Conservation (phyloP, 2,888 invertebrate genomes). For the Toxonevra muliebris region DNA sequence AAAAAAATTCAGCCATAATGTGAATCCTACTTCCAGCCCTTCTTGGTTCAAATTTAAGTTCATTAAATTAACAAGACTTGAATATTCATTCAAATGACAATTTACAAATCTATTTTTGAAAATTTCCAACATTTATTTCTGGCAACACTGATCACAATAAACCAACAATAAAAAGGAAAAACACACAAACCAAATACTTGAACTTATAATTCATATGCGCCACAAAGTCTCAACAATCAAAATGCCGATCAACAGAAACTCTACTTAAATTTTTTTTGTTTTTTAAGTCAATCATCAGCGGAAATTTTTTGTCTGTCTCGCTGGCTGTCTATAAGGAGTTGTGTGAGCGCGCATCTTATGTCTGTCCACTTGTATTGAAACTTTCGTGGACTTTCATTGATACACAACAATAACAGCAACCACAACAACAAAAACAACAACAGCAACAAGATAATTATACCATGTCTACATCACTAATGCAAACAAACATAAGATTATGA, state of each 20-base stretch:
- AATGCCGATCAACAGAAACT: constrained; percentile 41
- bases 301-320: not conserved
- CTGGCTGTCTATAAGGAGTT: too few species aligned
- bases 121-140: too few species aligned
- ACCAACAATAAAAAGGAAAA: too few species aligned
- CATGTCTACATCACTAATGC: constrained; percentile 33
- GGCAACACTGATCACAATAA: too few species aligned
- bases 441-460: constrained; percentile 35
- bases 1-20: too few species aligned
- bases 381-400: not conserved
- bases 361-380: not conserved
- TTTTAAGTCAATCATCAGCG: constrained; percentile 29
- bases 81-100: too few species aligned
- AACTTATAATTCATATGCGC: constrained; percentile 60
- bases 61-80: too few species aligned
- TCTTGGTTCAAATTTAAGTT: too few species aligned
- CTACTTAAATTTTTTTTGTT: constrained; percentile 16
- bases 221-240: constrained; percentile 59
- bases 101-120: too few species aligned
- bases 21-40: too few species aligned
- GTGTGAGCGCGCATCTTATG: not conserved
- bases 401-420: not conserved
- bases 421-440: constrained; percentile 4
- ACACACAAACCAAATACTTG: constrained; percentile 5
- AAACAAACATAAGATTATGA: constrained; percentile 45